These are phyloP conservation scores for Papilio protenor DNA, from an alignment of 2,888 invertebrate species.

Conservation along the genomic window DNA sequence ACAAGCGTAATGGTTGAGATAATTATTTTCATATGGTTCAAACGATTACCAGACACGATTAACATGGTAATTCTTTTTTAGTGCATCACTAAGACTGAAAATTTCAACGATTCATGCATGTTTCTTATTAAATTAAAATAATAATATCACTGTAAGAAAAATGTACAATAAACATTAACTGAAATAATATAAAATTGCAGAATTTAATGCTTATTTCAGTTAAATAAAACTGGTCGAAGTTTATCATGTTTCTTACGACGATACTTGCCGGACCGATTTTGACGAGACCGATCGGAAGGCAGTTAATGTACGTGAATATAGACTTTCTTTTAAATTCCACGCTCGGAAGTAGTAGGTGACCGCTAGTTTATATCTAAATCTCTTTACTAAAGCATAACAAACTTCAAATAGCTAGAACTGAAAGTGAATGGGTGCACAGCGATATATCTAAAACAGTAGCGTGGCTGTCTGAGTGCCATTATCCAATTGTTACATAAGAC, in stretches of 20 bases:
- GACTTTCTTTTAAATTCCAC: neutral
- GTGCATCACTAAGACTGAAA: neutral
- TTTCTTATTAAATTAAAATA: neutral
- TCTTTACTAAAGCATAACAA: neutral
- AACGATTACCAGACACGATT: constrained; percentile 2
- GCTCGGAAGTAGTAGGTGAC: neutral
- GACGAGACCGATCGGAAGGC: too few relatives aligned
- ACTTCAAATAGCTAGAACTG: neutral
- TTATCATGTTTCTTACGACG: too few relatives aligned
- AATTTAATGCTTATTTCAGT: too few relatives aligned
- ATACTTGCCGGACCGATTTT: too few relatives aligned
- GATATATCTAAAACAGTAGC: constrained; percentile 33
- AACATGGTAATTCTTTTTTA: neutral
- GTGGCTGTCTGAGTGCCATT: constrained; percentile 25
- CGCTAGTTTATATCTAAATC: neutral
- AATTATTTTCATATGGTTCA: neutral
- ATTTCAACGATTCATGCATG: neutral
- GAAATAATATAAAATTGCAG: too few relatives aligned
- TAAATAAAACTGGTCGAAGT: too few relatives aligned
- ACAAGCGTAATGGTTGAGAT: neutral
- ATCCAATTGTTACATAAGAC: constrained; percentile 38
- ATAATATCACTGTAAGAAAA: too few relatives aligned
- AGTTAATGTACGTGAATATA: neutral
- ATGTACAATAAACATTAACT: too few relatives aligned
- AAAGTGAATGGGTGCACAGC: constrained; percentile 20